Evolutionary conservation across 35 echinoderm and acorn worm genomes (phyloP).

Genomic region (Holothuria glaberrima): DNA sequence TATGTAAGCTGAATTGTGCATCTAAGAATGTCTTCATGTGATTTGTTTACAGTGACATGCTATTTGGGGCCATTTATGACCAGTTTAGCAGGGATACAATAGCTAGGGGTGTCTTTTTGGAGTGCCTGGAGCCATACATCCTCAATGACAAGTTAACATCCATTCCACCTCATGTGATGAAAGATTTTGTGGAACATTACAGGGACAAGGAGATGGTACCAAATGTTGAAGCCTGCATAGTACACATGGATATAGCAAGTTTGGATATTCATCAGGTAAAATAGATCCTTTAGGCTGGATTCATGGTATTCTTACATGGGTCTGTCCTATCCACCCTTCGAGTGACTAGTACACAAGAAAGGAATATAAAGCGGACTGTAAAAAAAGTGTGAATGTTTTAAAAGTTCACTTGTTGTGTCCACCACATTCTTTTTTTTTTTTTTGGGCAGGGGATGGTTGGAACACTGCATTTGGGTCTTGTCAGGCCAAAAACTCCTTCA

Average conservation of each 20-base stretch:
- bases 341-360: too few species aligned
- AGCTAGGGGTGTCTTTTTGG: slow-evolving; percentile 92
- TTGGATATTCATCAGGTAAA: slow-evolving; percentile 96
- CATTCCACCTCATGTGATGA: slow-evolving; percentile 83
- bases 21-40: not conserved
- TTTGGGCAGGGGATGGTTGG: too few species aligned
- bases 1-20: not conserved
- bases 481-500: too few species aligned
- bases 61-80: slow-evolving; percentile 91
- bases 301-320: too few species aligned
- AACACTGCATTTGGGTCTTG: too few species aligned
- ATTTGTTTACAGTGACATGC: slow-evolving; percentile 71
- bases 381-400: too few species aligned
- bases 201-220: slow-evolving; percentile 81
- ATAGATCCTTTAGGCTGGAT: too few species aligned
- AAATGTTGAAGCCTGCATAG: slow-evolving; percentile 95
- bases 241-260: slow-evolving; percentile 95
- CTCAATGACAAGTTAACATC: slow-evolving; percentile 88
- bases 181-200: slow-evolving; percentile 97
- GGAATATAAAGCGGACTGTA: too few species aligned
- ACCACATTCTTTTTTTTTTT: too few species aligned
- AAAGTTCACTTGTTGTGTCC: too few species aligned
- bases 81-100: slow-evolving; percentile 82
- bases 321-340: too few species aligned
- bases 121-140: slow-evolving; percentile 97